Percentiles rank a stretch among this genome's conserved stretches.
Conservation (phyloP, 2,888 invertebrate genomes). For the Lepidocyrtinus sp. region DNA sequence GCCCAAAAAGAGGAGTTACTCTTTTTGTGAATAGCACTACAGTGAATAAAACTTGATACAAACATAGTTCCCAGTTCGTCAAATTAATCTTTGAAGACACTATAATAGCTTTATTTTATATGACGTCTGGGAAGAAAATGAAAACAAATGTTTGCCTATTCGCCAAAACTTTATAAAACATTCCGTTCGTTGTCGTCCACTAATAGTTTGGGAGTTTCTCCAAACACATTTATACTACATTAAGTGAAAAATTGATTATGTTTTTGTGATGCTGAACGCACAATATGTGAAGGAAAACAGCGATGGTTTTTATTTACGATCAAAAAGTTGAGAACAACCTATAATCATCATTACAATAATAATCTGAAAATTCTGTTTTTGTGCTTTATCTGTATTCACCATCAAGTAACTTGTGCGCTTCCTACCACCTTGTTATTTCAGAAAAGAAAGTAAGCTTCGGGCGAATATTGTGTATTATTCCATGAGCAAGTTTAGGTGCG, state of each 20-base stretch:
- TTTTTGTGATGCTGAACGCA: not conserved
- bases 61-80: not conserved
- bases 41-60: not conserved
- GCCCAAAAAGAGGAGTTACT: not conserved
- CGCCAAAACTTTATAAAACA: not conserved
- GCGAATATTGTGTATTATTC: not conserved
- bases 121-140: not conserved
- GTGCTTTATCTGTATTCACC: slow-evolving; percentile 41
- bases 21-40: not conserved
- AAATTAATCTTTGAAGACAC: not conserved
- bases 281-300: not conserved
- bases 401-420: not conserved
- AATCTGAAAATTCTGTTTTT: slow-evolving; percentile 21
- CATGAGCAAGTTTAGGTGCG: not conserved
- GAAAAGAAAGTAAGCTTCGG: not conserved
- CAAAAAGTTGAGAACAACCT: slow-evolving; percentile 38
- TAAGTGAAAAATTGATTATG: not conserved
- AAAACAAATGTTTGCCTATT: not conserved
- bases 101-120: not conserved
- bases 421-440: slow-evolving; percentile 21
- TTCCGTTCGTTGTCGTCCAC: not conserved
- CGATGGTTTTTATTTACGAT: not conserved
- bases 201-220: not conserved
- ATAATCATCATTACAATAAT: slow-evolving; percentile 48
- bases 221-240: not conserved